Conservation (phyloP, 2,888 invertebrate species). For the Myopa tessellatipennis region DNA sequence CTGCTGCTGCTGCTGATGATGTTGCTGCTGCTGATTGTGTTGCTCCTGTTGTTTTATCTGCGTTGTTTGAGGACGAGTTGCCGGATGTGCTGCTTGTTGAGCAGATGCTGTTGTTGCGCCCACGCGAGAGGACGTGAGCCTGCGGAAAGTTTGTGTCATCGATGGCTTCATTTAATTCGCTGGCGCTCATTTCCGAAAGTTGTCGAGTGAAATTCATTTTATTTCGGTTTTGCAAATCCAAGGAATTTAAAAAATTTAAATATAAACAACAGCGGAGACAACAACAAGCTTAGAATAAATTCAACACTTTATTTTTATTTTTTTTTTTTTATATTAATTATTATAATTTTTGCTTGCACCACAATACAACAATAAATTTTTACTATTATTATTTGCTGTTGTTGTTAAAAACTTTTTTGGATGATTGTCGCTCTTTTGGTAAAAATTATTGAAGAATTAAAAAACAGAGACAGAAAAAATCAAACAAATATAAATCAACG, state of each 20-base stretch:
- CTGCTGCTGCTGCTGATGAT: background rate
- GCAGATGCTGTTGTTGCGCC: slow-evolving; percentile 66
- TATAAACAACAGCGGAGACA: background rate
- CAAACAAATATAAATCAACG: slow-evolving; percentile 22
- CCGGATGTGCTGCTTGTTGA: slow-evolving; percentile 64
- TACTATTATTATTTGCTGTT: background rate
- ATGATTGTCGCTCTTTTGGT: slow-evolving; percentile 25
- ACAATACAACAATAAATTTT: background rate
- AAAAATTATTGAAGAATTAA: slow-evolving; percentile 15
- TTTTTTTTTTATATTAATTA: background rate
- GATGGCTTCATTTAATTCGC: slow-evolving; percentile 68
- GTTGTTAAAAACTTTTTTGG: slow-evolving; percentile 20
- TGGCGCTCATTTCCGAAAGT: slow-evolving; percentile 66
- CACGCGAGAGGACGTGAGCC: slow-evolving; percentile 65
- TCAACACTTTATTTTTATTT: background rate
- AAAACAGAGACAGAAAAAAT: background rate
- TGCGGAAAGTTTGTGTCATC: slow-evolving; percentile 69
- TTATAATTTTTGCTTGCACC: slow-evolving; percentile 6
- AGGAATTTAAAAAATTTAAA: background rate
- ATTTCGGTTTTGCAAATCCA: background rate
- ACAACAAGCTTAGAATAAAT: background rate
- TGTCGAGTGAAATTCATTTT: slow-evolving; percentile 64
- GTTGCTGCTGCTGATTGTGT: background rate
- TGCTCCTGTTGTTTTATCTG: slow-evolving; percentile 14
- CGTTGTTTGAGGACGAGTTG: background rate